Base-by-base conservation (phyloP, 2,113 vertebrate genomes). In the Synchiropus splendidus region DNA sequence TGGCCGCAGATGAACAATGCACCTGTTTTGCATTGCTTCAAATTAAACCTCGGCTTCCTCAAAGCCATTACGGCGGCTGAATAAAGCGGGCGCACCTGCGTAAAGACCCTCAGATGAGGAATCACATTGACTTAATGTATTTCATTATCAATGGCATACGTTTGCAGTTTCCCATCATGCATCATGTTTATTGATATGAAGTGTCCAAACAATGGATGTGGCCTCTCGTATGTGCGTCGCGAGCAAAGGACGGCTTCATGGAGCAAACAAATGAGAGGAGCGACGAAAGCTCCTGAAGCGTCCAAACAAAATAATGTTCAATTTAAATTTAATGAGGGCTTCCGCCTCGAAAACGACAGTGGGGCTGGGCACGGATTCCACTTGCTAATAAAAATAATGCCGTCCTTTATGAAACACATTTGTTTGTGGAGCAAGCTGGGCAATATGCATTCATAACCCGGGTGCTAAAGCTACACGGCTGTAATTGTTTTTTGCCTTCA, bases 291-390 rank as follows among this genome's bases (percentile, higher is more conserved):
- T 72, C 70, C 73, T 12, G 18, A 54, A 62, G 73, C 66, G 62
- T 70, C 59, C 60, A 68, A 65, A 71, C 61, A 77, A 84, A 80
- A 86, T 80, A 82, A 74, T 79, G 73, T 75, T 84, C 75, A 79
- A 83, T 83, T 83, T 79, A 73, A 75, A 79, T 80, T 76, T 81
- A 86, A 83, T 83, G 82, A 79, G 74, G 66, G 58, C 65, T 74
- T 82, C 75, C 21, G 54, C 62, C n/a, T 77, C 63, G 64, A 58
- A n/a, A 53, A 55, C 61, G n/a, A 67, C 54, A 46, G 31, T 51
- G 39, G 61, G 55, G 54, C 67, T 70, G 70, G 76, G 81, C 67
- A 45, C 42, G 12, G 59, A 13, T 63, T 70, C 67, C 54, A 21
- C 53, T 62, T 56, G 66, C 65, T 78, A 84, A 85, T 81, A 82